A percentile compares a stretch with the other conserved stretches of the same genome.
These are phyloP conservation scores for Pterobdella sp. DNA, from an alignment of 2,888 invertebrate genomes.

Conservation along the genomic window DNA sequence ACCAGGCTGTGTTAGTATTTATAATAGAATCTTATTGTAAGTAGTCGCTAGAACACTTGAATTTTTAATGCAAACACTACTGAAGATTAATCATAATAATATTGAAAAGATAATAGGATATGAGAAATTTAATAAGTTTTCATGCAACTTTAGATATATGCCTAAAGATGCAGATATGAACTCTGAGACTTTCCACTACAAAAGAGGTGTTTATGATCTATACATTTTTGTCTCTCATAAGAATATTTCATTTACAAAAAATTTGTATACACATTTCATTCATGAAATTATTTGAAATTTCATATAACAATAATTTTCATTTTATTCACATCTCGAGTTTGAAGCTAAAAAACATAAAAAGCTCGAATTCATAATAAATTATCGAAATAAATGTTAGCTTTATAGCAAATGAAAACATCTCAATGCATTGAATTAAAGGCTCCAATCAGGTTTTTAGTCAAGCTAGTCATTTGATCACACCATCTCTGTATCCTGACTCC, in stretches of 20 bases:
- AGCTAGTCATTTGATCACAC: slow-evolving; percentile 78
- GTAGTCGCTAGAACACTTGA: too few species aligned
- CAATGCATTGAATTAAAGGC: slow-evolving; percentile 85
- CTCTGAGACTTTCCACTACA: slow-evolving; percentile 87
- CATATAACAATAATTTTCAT: neutral
- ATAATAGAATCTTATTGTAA: too few species aligned
- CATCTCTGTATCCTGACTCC: slow-evolving; percentile 61
- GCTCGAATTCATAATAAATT: neutral
- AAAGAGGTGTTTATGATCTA: slow-evolving; percentile 61
- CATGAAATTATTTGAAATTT: neutral
- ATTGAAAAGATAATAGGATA: too few species aligned
- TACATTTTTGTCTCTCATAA: too few species aligned
- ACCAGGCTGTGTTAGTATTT: too few species aligned
- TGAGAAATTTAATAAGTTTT: too few species aligned
- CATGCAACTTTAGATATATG: slow-evolving; percentile 51
- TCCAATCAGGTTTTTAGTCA: slow-evolving; percentile 90
- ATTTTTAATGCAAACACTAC: too few species aligned
- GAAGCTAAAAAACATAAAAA: neutral
- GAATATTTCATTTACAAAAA: too few species aligned
- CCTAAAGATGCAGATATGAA: slow-evolving; percentile 52
- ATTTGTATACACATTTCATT: too few species aligned
- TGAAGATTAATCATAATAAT: too few species aligned
- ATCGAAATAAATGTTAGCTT: too few species aligned
- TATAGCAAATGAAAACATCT: too few species aligned
- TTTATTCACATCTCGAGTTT: neutral